Evolutionary conservation across 64 coral and sea anemone genomes (phyloP).

Genomic region (Montipora sp.): DNA sequence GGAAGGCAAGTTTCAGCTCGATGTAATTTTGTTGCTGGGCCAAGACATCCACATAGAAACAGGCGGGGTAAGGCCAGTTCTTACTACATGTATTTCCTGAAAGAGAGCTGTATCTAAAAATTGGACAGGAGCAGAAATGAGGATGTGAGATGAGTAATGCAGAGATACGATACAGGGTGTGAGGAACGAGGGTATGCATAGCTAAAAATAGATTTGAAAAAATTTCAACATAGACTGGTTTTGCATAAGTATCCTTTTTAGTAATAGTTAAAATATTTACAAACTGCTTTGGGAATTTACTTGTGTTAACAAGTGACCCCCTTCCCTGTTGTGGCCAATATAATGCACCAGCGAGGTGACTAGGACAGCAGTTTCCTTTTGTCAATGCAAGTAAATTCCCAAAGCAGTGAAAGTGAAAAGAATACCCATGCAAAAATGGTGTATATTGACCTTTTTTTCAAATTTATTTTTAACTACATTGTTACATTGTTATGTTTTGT

Average conservation of each 20-base stretch:
- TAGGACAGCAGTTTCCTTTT: neutral
- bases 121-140: too few relatives aligned
- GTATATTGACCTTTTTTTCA: too few relatives aligned
- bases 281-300: too few relatives aligned
- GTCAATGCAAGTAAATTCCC: neutral
- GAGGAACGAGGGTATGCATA: too few relatives aligned
- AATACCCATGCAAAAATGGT: too few relatives aligned
- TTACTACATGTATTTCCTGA: neutral
- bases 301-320: neutral
- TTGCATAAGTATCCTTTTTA: too few relatives aligned
- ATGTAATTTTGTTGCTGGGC: conserved; percentile 69
- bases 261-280: too few relatives aligned
- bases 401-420: neutral
- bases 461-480: neutral
- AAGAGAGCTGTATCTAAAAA: neutral
- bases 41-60: conserved; percentile 62
- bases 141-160: too few relatives aligned
- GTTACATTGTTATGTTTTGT: neutral
- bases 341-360: neutral
- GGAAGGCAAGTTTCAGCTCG: conserved; percentile 59
- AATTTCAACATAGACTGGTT: too few relatives aligned
- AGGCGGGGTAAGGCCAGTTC: conserved; percentile 42
- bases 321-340: neutral
- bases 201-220: too few relatives aligned
- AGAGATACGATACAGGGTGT: too few relatives aligned